Base-by-base conservation (phyloP, 2,113 vertebrate genomes). In the Lepisosteus osseus region DNA sequence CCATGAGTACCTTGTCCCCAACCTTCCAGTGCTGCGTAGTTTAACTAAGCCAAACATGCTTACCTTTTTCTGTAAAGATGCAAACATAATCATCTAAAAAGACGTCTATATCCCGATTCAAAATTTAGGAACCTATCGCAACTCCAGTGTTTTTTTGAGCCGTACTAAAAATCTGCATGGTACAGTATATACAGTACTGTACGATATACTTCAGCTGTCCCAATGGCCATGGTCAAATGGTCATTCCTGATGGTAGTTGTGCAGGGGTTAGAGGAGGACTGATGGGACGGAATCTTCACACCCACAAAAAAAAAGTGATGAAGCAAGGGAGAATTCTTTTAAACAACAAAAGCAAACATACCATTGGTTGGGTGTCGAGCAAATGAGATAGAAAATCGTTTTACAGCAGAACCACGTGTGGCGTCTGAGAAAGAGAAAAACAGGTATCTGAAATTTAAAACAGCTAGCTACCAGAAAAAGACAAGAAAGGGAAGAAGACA, bases 301-400 rank as follows among this genome's bases (percentile, higher is more conserved):
- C 76, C 78, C 84, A 3, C 81, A 87, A 90, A 87, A 84, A 77
- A 87, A 82, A 86, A 79, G 87, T 81, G 81, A 88, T 88, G 88
- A 91, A 87, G 86, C 84, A 87, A 89, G 85, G 87, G 86, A 90
- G 82, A 86, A 90, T 87, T 75, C 87, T 83, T 91, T 90, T 84
- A 94, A 91, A 94, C 85, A 93, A 96, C 87, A 89, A 95, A 95
- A 92, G 85, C 90, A 95, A 95, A 96, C 95, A 88, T 96, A 96
- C 95, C 95, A 96, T 96, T 96, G 93, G 94, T 96, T 93, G 95
- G 95, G 92, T 96, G 95, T 94, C 94, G 93, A 93, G 94, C 95
- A 95, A 95, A 96, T 94, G 95, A 95, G 94, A 96, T 94, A 95
- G 95, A 96, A 96, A 96, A 96, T 85, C 95, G 92, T 96, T 96